Base-by-base conservation (phyloP, 2,888 invertebrate species). In the Stenolophus ochropezus region DNA sequence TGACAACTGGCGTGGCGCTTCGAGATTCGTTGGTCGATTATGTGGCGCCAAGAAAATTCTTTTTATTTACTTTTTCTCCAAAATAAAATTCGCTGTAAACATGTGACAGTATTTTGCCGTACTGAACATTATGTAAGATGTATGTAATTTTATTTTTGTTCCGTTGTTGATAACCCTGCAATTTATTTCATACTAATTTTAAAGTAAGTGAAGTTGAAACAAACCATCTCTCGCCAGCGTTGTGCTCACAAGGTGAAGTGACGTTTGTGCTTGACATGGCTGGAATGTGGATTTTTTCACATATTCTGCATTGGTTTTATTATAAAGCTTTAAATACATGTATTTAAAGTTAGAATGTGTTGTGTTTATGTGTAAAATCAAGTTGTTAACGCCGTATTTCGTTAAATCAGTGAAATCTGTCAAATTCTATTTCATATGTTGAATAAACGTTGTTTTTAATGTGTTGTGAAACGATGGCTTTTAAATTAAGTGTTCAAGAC, bases 401-500 rank as follows among this genome's bases (percentile, higher is more conserved):
- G 16, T 33, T 42, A 69, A 42, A 42, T 42, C 16, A 5, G 8
- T 18, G 6, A 20, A 69, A 47, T 69, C 56, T 58, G 58, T 76
- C 27, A 75, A 51, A 51, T 11, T 51, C 21, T 75, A 75, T 51
- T 11, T 75, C 74, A 75, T 51, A 53, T 75, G 74, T 75, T 53
- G 18, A 51, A 20, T 69, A 69, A 69, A 42, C n/a, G 18, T 49
- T 49, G 49, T 73, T 49, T 47, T 73, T 27, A 49, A 73, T 49
- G 49, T 73, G 49, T 49, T 58, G 61, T 77, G 61, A 23, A 58
- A 58, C 61, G 42, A 84, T 85, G 85, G 86, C 89, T 81, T 87
- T 89, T 86, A 91, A 90, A 86, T 85, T 91, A 82, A 91, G 88
- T 83, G 88, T 86, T 85, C 91, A 93, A 86, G 94, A 94, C 84